A percentile compares a stretch with the other conserved stretches of the same genome.
Conservation (phyloP, 2,888 invertebrate species). For the Petrolisthes cinctipes region DNA sequence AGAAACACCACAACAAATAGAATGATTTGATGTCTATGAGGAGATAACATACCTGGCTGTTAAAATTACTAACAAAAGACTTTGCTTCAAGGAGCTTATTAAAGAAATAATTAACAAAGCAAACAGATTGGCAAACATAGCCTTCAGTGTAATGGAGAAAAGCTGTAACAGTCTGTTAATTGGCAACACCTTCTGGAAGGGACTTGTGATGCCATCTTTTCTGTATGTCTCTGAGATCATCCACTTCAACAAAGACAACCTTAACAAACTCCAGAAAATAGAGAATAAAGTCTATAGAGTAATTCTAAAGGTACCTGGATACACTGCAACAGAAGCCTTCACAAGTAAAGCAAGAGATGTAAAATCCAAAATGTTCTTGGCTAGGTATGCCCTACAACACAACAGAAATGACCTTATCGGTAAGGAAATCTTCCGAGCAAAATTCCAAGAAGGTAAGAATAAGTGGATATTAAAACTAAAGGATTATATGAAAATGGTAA, state of each 20-base stretch:
- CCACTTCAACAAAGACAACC: too few relatives aligned
- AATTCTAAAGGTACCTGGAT: background rate
- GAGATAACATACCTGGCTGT: too few relatives aligned
- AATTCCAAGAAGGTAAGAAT: too few relatives aligned
- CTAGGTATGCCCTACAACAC: too few relatives aligned
- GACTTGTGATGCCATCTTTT: background rate
- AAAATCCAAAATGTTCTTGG: too few relatives aligned
- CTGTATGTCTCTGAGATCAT: background rate
- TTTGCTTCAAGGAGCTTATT: background rate
- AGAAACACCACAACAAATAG: slow-evolving; percentile 1
- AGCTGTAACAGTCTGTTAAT: background rate
- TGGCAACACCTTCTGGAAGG: slow-evolving; percentile 8
- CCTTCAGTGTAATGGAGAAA: background rate
- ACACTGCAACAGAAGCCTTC: too few relatives aligned
- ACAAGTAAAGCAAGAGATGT: too few relatives aligned
- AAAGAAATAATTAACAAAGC: background rate
- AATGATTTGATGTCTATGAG: background rate
- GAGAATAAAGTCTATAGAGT: background rate
- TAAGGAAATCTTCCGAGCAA: too few relatives aligned
- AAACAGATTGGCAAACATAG: background rate
- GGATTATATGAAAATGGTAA: too few relatives aligned
- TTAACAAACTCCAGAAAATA: background rate
- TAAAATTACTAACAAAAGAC: background rate
- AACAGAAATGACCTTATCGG: too few relatives aligned
- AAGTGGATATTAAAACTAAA: too few relatives aligned